Percentiles rank a stretch among this genome's conserved stretches.
Conservation (phyloP, 1,140 invertebrate genomes). For the Augochlora pura region DNA sequence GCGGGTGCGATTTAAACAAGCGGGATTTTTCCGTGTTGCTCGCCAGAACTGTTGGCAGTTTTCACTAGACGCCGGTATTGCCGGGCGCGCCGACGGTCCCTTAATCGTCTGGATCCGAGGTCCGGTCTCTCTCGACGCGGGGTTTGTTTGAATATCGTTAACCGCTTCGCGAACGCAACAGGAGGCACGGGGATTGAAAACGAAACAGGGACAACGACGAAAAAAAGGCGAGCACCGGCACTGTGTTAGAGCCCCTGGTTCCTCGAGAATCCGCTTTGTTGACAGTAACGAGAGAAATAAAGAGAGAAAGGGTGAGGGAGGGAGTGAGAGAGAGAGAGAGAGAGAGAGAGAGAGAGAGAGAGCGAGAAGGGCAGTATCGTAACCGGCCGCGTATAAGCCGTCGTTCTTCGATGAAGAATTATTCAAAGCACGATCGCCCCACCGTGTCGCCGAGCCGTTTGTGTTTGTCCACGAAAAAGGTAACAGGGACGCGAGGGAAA, state of each 20-base stretch:
- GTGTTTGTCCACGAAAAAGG: not conserved
- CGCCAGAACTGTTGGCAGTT: not conserved
- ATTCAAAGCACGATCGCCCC: constrained; percentile 17
- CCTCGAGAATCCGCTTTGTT: constrained; percentile 20
- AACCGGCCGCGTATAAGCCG: constrained; percentile 11
- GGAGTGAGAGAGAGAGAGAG: no score
- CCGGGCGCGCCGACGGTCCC: constrained; percentile 20
- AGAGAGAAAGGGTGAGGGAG: no score
- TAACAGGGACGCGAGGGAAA: not conserved
- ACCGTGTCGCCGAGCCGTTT: not conserved
- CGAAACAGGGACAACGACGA: constrained; percentile 37
- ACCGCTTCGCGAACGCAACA: constrained; percentile 50
- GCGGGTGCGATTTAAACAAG: not conserved
- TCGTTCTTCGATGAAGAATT: constrained; percentile 2
- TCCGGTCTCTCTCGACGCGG: constrained; percentile 40
- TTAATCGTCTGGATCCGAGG: constrained; percentile 56
- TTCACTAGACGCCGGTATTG: constrained; percentile 6
- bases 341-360: no score
- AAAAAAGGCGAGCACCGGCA: constrained; percentile 10
- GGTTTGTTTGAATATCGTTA: constrained; percentile 75
- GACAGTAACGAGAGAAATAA: constrained; percentile 40
- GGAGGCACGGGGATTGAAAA: constrained; percentile 50
- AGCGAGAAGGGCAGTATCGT: no score
- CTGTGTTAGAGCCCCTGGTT: not conserved
- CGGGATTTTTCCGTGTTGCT: not conserved